Evolutionary conservation across 2,888 invertebrate species (phyloP), one percentile per base, ranked within the genome.

Genomic region (Junonia oenone): DNA sequence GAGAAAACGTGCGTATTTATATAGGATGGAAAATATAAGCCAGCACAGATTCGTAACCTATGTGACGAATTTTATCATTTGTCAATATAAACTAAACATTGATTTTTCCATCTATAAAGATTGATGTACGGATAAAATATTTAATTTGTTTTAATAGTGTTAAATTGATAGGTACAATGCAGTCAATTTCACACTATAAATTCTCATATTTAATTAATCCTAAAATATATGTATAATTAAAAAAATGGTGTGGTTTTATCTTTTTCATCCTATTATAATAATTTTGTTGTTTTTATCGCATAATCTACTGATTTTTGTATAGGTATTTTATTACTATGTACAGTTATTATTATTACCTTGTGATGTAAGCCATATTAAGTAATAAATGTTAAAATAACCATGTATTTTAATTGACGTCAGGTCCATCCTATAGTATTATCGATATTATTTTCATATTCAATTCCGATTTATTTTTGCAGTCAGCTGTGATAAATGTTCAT

Each of bases 401-500:
- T 19, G 60, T 50, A 50, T 60, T 57, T 60, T 52, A 57, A 55
- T 57, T 57, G 6, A 51, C 43, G 29, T 26, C 45, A 55, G 47
- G 51, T 48, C 51, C 13, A 19, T 51, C 47, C 40, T 56, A 22
- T 51, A 5, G 9, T 50, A 1, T 19, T 26, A 17, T 27, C 9
- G 43, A 22, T n/a, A 14, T 22, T 46, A 29, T 17, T 46, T 45
- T 11, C n/a, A 19, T 13, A n/a, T 45, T 22, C 26, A 22, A 6
- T 14, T 29, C 35, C 8, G n/a, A 11, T 37, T 33, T 17, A 27
- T 27, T 35, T 55, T 49, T 43, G 55, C 49, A 49, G 65, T 67
- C 68, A 67, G 68, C 67, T 68, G 68, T 49, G 33, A 49, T 55
- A 43, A 48, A 35, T 48, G 17, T 22, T 48, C 11, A 35, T 33